Conservation (phyloP, 2,113 vertebrate species). For the Oophaga pumilio region DNA sequence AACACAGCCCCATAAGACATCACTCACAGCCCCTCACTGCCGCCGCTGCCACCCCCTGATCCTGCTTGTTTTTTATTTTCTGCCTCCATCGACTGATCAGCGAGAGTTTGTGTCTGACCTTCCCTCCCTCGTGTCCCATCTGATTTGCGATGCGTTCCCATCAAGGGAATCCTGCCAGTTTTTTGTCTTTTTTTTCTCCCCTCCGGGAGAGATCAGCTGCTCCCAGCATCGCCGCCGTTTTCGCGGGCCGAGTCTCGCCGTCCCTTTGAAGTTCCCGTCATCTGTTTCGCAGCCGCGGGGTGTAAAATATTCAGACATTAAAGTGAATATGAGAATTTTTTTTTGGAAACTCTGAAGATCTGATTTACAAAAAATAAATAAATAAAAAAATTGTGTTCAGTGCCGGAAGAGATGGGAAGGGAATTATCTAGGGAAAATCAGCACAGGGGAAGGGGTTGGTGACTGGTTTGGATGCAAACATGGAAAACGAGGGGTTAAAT, state of each 20-base stretch:
- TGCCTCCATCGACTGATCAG: not conserved
- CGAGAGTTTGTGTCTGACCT: not conserved
- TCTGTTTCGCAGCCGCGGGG: not conserved
- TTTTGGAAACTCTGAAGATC: not conserved
- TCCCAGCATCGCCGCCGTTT: constrained; percentile 17
- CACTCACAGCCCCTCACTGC: not conserved
- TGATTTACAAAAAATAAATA: too few species aligned
- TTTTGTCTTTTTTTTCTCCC: not conserved
- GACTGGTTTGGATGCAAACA: too few species aligned
- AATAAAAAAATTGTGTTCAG: not conserved
- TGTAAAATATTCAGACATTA: constrained; percentile 27
- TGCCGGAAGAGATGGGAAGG: not conserved
- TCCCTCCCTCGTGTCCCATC: not conserved
- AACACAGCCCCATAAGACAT: not conserved
- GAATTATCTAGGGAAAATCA: too few species aligned
- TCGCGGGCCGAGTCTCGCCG: not conserved
- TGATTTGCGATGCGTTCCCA: constrained; percentile 6
- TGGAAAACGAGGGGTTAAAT: too few species aligned
- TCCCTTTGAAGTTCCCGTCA: constrained; percentile 45
- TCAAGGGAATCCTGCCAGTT: constrained; percentile 10
- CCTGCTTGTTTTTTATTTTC: not conserved
- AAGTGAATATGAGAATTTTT: constrained; percentile 30
- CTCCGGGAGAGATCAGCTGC: constrained; percentile 3
- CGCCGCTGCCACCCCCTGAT: too few species aligned
- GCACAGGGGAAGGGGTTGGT: too few species aligned